Evolutionary conservation across 2,113 vertebrate genomes (phyloP).

Genomic region (Gadus macrocephalus): DNA sequence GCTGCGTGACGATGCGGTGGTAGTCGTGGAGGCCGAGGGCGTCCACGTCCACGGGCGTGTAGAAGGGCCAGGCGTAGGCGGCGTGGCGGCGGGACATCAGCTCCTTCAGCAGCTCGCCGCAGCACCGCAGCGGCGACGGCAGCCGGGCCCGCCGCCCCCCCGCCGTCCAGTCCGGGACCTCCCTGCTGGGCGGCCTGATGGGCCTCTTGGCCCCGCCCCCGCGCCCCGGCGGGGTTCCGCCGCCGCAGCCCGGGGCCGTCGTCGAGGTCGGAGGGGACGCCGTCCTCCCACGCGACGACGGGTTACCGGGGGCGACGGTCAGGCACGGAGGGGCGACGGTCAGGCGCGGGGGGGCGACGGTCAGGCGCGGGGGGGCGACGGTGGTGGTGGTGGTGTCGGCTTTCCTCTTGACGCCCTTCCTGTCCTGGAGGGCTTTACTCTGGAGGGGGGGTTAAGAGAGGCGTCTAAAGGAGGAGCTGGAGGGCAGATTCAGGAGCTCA

Average conservation of each 20-base stretch:
- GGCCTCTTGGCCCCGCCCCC: slow-evolving; percentile 63
- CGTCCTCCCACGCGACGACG: slow-evolving; percentile 51
- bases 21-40: slow-evolving; percentile 73
- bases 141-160: slow-evolving; percentile 59
- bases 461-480: no score
- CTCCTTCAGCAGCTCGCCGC: slow-evolving; percentile 82
- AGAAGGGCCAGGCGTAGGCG: slow-evolving; percentile 85
- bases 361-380: slow-evolving; percentile 55
- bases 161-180: slow-evolving; percentile 66
- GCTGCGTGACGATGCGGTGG: slow-evolving; percentile 74
- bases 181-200: slow-evolving; percentile 69
- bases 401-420: slow-evolving; percentile 85
- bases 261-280: no score
- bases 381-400: slow-evolving; percentile 75
- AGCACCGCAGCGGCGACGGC: slow-evolving; percentile 74
- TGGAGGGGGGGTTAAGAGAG: no score
- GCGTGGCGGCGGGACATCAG: slow-evolving; percentile 86
- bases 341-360: slow-evolving; percentile 43
- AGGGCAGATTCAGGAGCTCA: no score
- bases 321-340: slow-evolving; percentile 51
- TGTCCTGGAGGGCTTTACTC: slow-evolving; percentile 58
- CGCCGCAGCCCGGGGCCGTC: no score
- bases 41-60: slow-evolving; percentile 71
- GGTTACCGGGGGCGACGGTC: slow-evolving; percentile 28
- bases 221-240: slow-evolving; percentile 22